Base-by-base conservation (phyloP, 2,888 invertebrate genomes). In the Megalurothrips usitatus region DNA sequence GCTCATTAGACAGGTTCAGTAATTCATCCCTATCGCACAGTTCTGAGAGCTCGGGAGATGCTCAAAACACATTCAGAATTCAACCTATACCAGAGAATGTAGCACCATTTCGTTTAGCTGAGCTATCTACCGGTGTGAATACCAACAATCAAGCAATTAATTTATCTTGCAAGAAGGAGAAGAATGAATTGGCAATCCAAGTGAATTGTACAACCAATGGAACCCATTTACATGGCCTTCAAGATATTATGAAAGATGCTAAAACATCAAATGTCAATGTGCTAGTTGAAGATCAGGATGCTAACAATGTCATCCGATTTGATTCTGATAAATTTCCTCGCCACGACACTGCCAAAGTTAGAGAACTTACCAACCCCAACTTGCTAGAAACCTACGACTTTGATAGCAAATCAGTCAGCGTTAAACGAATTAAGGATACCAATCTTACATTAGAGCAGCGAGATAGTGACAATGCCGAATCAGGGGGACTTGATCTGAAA, bases 191-290 rank as follows among this genome's bases (percentile, higher is more conserved):
- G 8, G 49, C 52, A 0, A 49, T 52, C 78, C 84, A 87, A 3
- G 86, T 86, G 82, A 86, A 85, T 26, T 80, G 84, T 84, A 58
- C 84, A 85, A 43, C 85, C 85, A 78, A 75, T 75, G 68, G 68
- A 26, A 26, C 68, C 10, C 68, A 75, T 26, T 75, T 75, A 75
- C 68, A 75, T 26, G 86, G 85, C 34, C 84, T 90, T 49, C 88
- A 89, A 82, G 90, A 90, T 82, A 89, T 90, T 82, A 86, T 88
- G 63, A 91, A 91, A 85, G 90, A 90, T 82, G 89, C 90, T 0
- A 91, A 91, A 85, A 90, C 90, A 1, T 88, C 90, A 75, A 91
- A 91, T 84, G 89, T 90, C 0, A 91, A 91, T 85, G 90, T 91
- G 58, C 85, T 88, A 26, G 88, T 87, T 2, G 86, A 86, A 0